Base-by-base conservation (phyloP, 2,888 invertebrate genomes). In the Scrobipalpa costella region DNA sequence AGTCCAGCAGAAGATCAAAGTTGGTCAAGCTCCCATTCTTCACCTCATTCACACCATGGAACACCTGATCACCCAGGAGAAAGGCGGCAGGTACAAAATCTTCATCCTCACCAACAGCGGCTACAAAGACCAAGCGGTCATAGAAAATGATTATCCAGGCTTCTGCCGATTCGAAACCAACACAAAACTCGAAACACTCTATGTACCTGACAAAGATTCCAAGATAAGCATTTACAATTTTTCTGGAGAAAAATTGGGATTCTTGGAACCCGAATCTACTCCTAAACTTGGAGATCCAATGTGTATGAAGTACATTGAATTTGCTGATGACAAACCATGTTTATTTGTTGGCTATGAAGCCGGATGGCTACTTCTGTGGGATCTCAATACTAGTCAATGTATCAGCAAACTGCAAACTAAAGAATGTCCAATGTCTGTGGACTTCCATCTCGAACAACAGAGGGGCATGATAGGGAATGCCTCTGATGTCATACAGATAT, bases 321-420 rank as follows among this genome's bases (percentile, higher is more conserved):
- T 90, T 70, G 79, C 92, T 27, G 74, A 79, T 66, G 92, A 93
- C 68, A 88, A 85, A 68, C 79, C 85, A 3, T 93, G 92, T 74
- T 77, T 96, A 21, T 83, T 96, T 61, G 94, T 93, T 13, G 95
- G 95, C 52, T 96, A 96, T 71, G 96, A 96, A 80, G 93, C 94
- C 21, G 96, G 96, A 0, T 93, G 94, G 79, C 88, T 96, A 60
- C 84, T 94, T 13, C 85, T 96, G 19, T 96, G 95, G 95, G 95
- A 96, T 85, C 87, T 94, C 72, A 93, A 92, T 72, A 93, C 93
- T 71, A 92, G 92, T 78, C 92, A 92, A 76, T 85, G 90, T 69
- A 87, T 94, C 71, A 91, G 93, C 72, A 92, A 92, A 75, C 73
- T 93, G 66, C 92, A 93, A 83, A 87, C 92, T 34, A 92, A 93